Evolutionary conservation across 2,888 invertebrate species (phyloP), one percentile per base, ranked within the genome.

Genomic region (Autographa gamma): DNA sequence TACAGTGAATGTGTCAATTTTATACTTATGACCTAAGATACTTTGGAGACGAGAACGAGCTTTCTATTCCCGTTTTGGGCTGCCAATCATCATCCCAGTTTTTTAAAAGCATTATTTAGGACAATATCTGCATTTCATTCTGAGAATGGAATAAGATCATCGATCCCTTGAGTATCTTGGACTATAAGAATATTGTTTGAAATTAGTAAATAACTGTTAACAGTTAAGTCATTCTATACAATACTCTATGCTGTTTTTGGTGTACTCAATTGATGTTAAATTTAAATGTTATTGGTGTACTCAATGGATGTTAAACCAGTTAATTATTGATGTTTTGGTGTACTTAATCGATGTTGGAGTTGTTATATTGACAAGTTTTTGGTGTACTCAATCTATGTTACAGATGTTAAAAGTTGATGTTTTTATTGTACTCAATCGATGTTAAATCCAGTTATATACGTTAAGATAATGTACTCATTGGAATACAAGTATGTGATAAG

Each of bases 111-210:
- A 16, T 43, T 43, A 38, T 32, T 32, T 32, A 32, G 7, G 4
- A 32, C 32, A 32, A 38, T 38, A 11, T 38, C 2, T 4, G 6
- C 16, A 43, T 48, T n/a, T 16, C n/a, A 43, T 43, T 43, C 14
- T 4, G 3, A 48, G n/a, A 48, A 5, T n/a, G 7, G 6, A n/a
- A n/a, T 7, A 8, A 48, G n/a, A 7, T 48, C n/a, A n/a, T 16
- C 25, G 25, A 25, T 48, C n/a, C n/a, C 14, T 14, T 14, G n/a
- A 1, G n/a, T 48, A 38, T 38, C 38, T 38, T n/a, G 16, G 5
- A 48, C 48, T n/a, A n/a, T 48, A n/a, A 48, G 48, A 48, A 48
- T 48, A 48, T 48, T 48, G 48, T 48, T 48, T n/a, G n/a, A n/a
- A 48, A 48, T 48, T 48, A 48, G 48, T 48, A 48, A n/a, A n/a